These are phyloP conservation scores for Leptocoma aspasia DNA, from an alignment of 2,113 vertebrate species.

Conservation along the genomic window DNA sequence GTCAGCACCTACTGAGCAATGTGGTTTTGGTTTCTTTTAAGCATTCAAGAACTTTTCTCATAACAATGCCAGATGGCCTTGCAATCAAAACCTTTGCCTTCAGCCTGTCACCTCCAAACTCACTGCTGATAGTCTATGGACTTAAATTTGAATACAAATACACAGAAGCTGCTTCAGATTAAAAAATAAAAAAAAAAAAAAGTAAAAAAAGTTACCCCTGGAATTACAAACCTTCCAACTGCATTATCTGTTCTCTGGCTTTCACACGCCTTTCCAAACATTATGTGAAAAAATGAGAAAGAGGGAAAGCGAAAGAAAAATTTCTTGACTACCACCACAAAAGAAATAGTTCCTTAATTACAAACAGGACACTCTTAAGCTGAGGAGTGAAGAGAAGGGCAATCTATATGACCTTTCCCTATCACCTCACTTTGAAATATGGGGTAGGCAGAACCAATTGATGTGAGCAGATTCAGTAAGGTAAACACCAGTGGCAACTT, in stretches of 20 bases:
- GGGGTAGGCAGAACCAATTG: constrained; percentile 55
- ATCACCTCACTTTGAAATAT: constrained; percentile 53
- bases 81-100: background rate
- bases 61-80: background rate
- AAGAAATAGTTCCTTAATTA: constrained; percentile 54
- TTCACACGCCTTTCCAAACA: background rate
- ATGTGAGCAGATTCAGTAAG: constrained; percentile 49
- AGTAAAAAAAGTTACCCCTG: background rate
- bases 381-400: constrained; percentile 24
- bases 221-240: background rate
- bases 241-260: background rate
- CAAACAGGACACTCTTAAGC: constrained; percentile 46
- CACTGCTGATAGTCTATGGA: background rate
- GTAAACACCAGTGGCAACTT: constrained; percentile 41
- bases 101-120: background rate
- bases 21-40: constrained; percentile 27
- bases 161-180: background rate
- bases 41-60: background rate
- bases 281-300: background rate
- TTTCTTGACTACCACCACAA: background rate
- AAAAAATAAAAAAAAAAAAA: too few relatives aligned
- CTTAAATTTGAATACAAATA: background rate
- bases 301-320: background rate
- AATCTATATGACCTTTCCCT: constrained; percentile 4
- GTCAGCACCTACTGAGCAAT: constrained; percentile 45